Base-by-base conservation (phyloP, 2,113 vertebrate species). In the Percina caprodes region DNA sequence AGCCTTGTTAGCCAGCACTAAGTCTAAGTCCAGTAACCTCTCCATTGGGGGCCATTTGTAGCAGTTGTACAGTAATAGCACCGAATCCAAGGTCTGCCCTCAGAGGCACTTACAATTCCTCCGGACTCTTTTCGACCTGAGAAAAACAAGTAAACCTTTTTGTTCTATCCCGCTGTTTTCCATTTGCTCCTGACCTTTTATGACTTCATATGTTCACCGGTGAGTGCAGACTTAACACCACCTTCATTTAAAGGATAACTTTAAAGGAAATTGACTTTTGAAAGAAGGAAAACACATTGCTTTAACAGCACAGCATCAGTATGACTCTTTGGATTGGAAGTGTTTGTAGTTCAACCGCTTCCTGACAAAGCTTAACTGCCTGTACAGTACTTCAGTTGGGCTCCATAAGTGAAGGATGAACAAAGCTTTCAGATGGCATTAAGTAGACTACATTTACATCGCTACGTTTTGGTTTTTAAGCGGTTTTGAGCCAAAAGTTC, bases 131-230 rank as follows among this genome's bases (percentile, higher is more conserved):
- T 42, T 48, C 46, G 1, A 51, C 69, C 52, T 56, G 45, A 73
- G 58, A 58, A 49, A 79, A 85, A 87, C 54, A 86, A 82, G 58
- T 24, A 68, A 74, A 82, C 60, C 30, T 72, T 70, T 77, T 49
- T 66, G 19, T 75, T 70, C 33, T 35, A 0, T 55, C 65, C 69
- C 0, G 35, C 74, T 72, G 59, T 63, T 0, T 12, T 88, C 51
- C 52, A 59, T 84, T 82, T 77, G 62, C 55, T 83, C 56, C 23
- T 86, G 61, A 91, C 82, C 79, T 86, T 90, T 85, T 19, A 66
- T 19, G 46, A 6, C 70, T 82, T 77, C 8, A 39, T 69, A 16
- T 73, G 65, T 82, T 86, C 73, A 78, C 61, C 5, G 3, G 2
- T 21, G 54, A 49, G 67, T 46, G 59, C 24, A 54, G 12, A 59